phyloP scores from a whole-genome alignment of 2,797 vertebrate genomes.

The Nasua narica region DNA sequence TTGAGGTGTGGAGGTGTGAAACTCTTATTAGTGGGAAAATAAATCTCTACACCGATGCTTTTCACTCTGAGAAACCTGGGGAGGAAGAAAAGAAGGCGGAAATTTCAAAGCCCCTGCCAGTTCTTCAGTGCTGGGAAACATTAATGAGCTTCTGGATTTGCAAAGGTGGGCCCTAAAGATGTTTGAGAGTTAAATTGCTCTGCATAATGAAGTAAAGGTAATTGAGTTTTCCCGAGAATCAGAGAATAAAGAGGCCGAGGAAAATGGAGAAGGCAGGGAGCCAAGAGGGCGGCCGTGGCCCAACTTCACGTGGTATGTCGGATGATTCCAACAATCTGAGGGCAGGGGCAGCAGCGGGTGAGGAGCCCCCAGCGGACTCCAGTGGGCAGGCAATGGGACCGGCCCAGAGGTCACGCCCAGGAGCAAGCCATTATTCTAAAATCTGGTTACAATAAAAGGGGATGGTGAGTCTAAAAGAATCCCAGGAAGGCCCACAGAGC shows the following conservation, averaged over 20 bases:
- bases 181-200: slow-evolving; percentile 48
- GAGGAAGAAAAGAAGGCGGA: not conserved
- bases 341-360: not conserved
- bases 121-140: not conserved
- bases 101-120: slow-evolving; percentile 16
- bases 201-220: slow-evolving; percentile 52
- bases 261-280: not conserved
- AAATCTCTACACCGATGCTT: not conserved
- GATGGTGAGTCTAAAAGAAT: not conserved
- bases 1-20: not conserved
- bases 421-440: not conserved
- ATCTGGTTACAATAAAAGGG: not conserved
- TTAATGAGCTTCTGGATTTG: slow-evolving; percentile 35
- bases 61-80: not conserved
- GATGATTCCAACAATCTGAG: accelerated
- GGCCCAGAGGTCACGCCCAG: not conserved
- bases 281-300: not conserved
- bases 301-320: not conserved
- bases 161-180: slow-evolving; percentile 24
- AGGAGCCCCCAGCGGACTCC: not conserved
- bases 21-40: not conserved
- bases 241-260: not conserved
- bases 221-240: not conserved
- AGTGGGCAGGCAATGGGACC: not conserved
- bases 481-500: accelerated